A percentile compares a stretch with the other conserved stretches of the same genome.
These are phyloP conservation scores for Contarinia nasturtii DNA, from an alignment of 1,140 invertebrate species.

Conservation along the genomic window DNA sequence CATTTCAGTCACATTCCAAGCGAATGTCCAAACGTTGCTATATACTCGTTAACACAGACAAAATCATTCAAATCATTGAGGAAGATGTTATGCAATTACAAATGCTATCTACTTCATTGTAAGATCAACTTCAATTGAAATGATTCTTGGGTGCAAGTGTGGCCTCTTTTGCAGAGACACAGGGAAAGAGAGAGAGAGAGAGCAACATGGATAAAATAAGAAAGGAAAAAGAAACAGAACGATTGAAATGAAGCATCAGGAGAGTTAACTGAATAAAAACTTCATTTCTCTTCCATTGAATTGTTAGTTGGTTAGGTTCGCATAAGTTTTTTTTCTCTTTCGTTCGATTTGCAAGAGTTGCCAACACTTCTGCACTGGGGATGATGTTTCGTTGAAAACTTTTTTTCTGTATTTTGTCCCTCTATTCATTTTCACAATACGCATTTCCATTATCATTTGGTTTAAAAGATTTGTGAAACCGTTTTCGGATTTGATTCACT, in stretches of 20 bases:
- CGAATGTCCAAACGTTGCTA: constrained; percentile 37
- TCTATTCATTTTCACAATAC: not conserved
- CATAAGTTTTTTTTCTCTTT: no score
- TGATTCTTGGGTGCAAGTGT: not conserved
- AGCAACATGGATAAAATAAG: no score
- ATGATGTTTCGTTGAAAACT: no score
- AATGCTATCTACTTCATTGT: constrained; percentile 73
- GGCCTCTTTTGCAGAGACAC: no score
- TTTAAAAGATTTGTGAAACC: constrained; percentile 64
- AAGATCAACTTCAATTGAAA: constrained; percentile 9
- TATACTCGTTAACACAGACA: constrained; percentile 62
- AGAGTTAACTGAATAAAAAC: no score
- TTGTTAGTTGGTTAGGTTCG: no score
- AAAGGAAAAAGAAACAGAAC: no score
- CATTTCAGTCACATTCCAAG: constrained; percentile 41
- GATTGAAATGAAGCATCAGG: no score
- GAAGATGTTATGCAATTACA: constrained; percentile 79
- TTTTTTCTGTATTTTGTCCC: not conserved
- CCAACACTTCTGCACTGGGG: no score
- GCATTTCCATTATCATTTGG: constrained; percentile 1
- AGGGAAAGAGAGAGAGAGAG: no score
- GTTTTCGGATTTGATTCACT: constrained; percentile 57
- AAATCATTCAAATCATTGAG: constrained; percentile 60
- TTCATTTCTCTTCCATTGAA: no score
- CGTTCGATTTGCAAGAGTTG: no score